Base-by-base conservation (phyloP, 2,888 invertebrate species). In the Tachystola acroxantha region DNA sequence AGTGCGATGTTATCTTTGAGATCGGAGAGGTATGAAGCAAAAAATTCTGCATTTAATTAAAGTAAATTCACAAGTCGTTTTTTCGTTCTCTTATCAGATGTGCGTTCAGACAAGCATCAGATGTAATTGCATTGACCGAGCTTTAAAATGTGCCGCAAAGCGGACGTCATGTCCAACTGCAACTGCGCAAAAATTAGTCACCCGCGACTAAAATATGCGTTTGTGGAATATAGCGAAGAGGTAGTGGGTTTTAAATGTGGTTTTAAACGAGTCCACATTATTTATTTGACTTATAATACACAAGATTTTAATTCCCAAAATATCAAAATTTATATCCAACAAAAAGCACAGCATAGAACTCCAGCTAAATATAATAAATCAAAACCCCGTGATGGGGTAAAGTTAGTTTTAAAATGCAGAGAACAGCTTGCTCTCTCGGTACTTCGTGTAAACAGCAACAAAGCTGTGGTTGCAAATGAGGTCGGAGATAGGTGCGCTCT, bases 11-110 rank as follows among this genome's bases (percentile, higher is more conserved):
- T 66, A 70, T 74, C 71, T 53, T 34, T 40, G 45, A 48, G 34
- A 57, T 53, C 49, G 46, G 48, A 7, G 22, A 51, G 53, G 54
- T 57, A 61, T 58, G 51, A 48, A 62, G 64, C 53, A 58, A 68
- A 69, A 71, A 67, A 70, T 58, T 61, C 59, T 46, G 66, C 63
- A 66, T 82, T 81, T 75, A 78, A 81, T 81, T 81, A 76, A 79
- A 73, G 64, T 63, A 65, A 67, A 64, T 68, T 57, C 60, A 65
- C 59, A 64, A 61, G 63, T 60, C 56, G 50, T 74, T 80, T 75
- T 68, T 75, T 68, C 58, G 49, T 69, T 58, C 52, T 50, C 64
- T 78, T 84, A 84, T 82, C 84, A 75, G 79, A 81, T 79, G 64
- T 56, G 64, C 61, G 58, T 56, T 60, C 62, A 61, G 74, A 74